Evolutionary conservation across 1,140 invertebrate species (phyloP), one percentile per base, ranked within the genome.

Genomic region (Tachypleus tridentatus): DNA sequence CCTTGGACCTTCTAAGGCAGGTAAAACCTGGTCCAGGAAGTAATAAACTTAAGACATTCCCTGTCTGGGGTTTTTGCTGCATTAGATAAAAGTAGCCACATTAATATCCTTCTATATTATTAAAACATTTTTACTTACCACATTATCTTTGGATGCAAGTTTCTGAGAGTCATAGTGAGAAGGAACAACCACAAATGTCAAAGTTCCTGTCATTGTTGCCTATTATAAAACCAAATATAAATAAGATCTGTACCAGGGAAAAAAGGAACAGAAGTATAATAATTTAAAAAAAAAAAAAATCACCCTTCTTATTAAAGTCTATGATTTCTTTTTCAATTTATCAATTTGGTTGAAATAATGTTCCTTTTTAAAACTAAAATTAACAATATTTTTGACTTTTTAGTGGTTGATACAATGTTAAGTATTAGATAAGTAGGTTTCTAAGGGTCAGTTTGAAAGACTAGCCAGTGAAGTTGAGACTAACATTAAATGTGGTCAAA

Each of bases 181-280:
- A 56, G 93, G 91, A 69, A 91, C 86, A 64, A 94, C 88, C 52
- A 97, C 83, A 76, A 98, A 94, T 10, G 89, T 92, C 51, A 98
- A 80, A 49, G 91, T 93, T 61, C 95, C 94, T 71, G 88, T 88
- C 89, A 97, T 94, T 65, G 85, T 86, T 65, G 91, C 88, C 68
- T 98, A 80, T 73, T 98, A 8, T 60, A 48, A 50, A 60, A 60
- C 58, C 6, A 11, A 50, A 60, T n/a, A n/a, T n/a, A n/a, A n/a
- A n/a, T n/a, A n/a, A n/a, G n/a, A n/a, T n/a, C n/a, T n/a, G n/a
- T n/a, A n/a, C n/a, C n/a, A n/a, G n/a, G n/a, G n/a, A n/a, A n/a
- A n/a, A n/a, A n/a, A n/a, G n/a, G n/a, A n/a, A 11, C 54, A 57
- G 10, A 11, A 57, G 10, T 59, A 59, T 59, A 59, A 59, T 59